Base-by-base conservation (phyloP, 2,888 invertebrate species). In the Plagodis dolabraria region DNA sequence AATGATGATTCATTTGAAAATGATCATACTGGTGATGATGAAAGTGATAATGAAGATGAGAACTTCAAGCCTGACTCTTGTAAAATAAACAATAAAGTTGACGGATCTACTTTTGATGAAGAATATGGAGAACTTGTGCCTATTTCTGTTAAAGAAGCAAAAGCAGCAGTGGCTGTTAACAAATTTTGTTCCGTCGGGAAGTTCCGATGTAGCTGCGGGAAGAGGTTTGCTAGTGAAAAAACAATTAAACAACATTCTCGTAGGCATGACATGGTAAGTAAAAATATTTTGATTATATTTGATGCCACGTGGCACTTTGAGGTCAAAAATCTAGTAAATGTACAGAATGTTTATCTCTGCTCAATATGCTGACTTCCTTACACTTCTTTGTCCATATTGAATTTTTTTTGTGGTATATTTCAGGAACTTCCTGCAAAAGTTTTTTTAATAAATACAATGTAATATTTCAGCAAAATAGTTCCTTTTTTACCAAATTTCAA, bases 221-320 rank as follows among this genome's bases (percentile, higher is more conserved):
- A 83, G 47, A 64, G 76, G 6, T 88, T 81, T 68, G 70, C 72
- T 47, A 83, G 72, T 73, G 82, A 85, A 33, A 76, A 77, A 33
- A 74, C 82, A 10, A 68, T 85, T 51, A 79, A 76, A 11, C 54
- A 74, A 22, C 92, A 92, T 71, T 75, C 75, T 66, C 75, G 89
- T 22, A 89, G 89, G 86, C 92, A 92, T 82, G 86, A 89, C 69
- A 83, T 79, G 82, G 92, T 89, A 72, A 76, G 68, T 57, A 44
- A 12, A 12, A 22, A 22, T 4, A 22, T n/a, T n/a, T n/a, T n/a
- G n/a, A n/a, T 22, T 2, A 22, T 2, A 22, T 4, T 22, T 22
- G 22, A 22, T 22, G 22, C 22, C 22, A 22, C 22, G 22, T 4
- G 22, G 1, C 1, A 22, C 22, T 22, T 22, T 22, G 22, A 22